Base-by-base conservation (phyloP, 2,113 vertebrate genomes). In the Nothobranchius furzeri region DNA sequence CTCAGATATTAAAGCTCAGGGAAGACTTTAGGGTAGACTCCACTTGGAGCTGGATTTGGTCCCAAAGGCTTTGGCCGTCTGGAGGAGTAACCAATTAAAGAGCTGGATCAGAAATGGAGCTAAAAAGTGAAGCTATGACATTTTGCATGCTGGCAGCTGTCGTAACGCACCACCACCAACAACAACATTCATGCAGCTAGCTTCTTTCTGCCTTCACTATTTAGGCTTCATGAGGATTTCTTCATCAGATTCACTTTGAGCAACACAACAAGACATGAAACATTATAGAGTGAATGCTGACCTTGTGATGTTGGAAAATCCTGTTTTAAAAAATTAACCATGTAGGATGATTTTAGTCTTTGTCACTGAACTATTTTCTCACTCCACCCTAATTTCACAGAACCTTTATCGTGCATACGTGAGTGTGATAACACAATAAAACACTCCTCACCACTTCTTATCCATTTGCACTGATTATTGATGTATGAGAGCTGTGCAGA, bases 401-500 rank as follows among this genome's bases (percentile, higher is more conserved):
- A 48, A 45, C 37, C 14, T 6, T 46, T 0, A 43, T 67, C 64
- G 60, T 1, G 3, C 6, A n/a, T 40, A 40, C 49, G 45, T 71
- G 75, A 61, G 55, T 71, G 60, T 57, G 15, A 64, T 43, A 11
- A 17, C 37, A 68, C 68, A 20, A 60, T 63, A 83, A 43, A 73
- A 35, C 42, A 3, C 70, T 52, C 72, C 65, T 37, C 43, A 13
- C 35, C 24, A 9, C 55, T 51, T 25, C 40, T 35, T 6, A 25
- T 25, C 17, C 37, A 12, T 73, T 10, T 24, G 4, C 1, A 3
- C 68, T 30, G 0, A 30, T 30, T 30, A 30, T 43, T 51, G 12
- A 6, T 17, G 14, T 36, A 37, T 64, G 37, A 25, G 65, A 68
- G 7, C 40, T 15, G 12, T 49, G 20, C 46, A 11, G 17, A 43